These are phyloP conservation scores for Chunga burmeisteri DNA, from an alignment of 2,113 vertebrate species.

Conservation along the genomic window DNA sequence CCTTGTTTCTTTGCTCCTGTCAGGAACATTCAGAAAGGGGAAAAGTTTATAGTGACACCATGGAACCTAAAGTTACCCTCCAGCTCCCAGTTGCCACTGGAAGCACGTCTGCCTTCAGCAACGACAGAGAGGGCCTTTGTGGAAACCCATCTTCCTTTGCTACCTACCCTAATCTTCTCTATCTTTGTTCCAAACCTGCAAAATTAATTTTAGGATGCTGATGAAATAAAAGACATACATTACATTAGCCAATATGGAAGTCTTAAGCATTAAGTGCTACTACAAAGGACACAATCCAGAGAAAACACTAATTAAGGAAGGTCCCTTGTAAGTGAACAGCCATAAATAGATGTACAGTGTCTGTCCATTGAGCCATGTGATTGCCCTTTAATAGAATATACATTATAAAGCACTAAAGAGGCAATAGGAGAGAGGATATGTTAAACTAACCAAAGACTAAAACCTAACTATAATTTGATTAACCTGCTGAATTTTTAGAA, in stretches of 20 bases:
- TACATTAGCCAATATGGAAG: background rate
- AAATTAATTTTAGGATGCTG: background rate
- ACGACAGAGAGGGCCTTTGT: background rate
- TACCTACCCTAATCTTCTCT: background rate
- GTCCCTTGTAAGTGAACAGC: background rate
- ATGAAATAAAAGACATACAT: background rate
- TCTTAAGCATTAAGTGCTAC: background rate
- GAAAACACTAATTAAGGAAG: constrained; percentile 28
- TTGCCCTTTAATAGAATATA: constrained; percentile 21
- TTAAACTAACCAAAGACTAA: constrained; percentile 46
- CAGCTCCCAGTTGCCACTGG: background rate
- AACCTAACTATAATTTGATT: constrained; percentile 25
- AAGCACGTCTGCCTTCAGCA: background rate
- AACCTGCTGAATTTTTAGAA: constrained; percentile 24
- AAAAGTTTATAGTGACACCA: background rate
- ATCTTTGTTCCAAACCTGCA: background rate
- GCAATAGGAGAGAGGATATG: background rate
- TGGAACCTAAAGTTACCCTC: background rate
- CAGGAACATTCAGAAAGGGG: background rate
- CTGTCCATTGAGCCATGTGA: background rate
- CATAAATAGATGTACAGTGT: background rate
- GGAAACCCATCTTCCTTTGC: background rate
- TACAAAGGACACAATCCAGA: background rate
- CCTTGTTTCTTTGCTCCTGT: background rate
- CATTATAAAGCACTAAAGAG: background rate